Percentiles rank a stretch among this genome's conserved stretches.
These are phyloP conservation scores for Monochamus alternatus DNA, from an alignment of 2,888 invertebrate species.

Conservation along the genomic window DNA sequence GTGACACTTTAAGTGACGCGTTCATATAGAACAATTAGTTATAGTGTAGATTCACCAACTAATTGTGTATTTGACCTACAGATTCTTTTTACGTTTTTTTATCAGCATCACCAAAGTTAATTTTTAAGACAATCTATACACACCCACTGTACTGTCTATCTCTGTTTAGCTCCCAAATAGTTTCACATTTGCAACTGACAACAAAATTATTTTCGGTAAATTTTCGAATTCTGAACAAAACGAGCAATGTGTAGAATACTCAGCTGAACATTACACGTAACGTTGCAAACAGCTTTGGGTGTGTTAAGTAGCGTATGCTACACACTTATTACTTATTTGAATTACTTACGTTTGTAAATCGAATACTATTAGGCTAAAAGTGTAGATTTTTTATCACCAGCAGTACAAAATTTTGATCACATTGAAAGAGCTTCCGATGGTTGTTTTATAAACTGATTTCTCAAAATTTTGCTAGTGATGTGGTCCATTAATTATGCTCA, in stretches of 20 bases:
- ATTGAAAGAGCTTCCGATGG: conserved; percentile 43
- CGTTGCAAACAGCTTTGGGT: conserved; percentile 1
- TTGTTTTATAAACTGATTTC: conserved; percentile 13
- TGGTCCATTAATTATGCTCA: conserved; percentile 31
- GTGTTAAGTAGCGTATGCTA: conserved; percentile 10
- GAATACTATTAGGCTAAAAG: conserved; percentile 11
- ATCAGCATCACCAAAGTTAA: conserved; percentile 47
- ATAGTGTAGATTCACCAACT: conserved; percentile 62
- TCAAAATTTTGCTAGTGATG: neutral
- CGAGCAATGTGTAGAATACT: conserved; percentile 15
- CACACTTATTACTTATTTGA: neutral
- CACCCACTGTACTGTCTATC: conserved; percentile 16
- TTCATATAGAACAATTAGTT: conserved; percentile 61
- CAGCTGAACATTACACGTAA: conserved; percentile 7
- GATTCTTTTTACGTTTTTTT: conserved; percentile 36
- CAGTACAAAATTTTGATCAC: conserved; percentile 49
- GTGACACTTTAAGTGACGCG: conserved; percentile 68
- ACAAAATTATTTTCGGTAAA: neutral
- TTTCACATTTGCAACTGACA: neutral
- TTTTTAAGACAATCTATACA: conserved; percentile 52
- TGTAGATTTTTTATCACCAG: conserved; percentile 43
- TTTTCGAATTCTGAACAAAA: neutral
- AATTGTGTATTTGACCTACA: conserved; percentile 59
- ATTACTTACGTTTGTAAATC: conserved; percentile 6
- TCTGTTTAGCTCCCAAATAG: neutral